Base-by-base conservation (phyloP, 2,888 invertebrate genomes). In the Marasmarcha lunaedactyla region DNA sequence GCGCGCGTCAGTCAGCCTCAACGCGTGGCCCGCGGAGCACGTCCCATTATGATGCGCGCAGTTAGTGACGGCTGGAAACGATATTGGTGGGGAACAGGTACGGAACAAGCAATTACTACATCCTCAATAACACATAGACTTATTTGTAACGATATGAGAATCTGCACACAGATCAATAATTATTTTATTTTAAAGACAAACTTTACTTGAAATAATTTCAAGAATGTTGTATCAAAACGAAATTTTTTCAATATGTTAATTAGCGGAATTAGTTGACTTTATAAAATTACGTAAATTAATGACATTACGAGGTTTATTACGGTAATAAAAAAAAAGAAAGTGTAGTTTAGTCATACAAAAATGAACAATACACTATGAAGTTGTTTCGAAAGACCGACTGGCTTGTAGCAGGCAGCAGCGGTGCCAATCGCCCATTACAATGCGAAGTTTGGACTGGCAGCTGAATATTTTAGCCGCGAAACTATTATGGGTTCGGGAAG, bases 51-150 rank as follows among this genome's bases (percentile, higher is more conserved):
- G 81, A 77, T 83, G 45, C 83, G 83, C 56, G 71, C 73, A 45
- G 72, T 83, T 48, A 60, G 72, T 40, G 78, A 79, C 53, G 59
- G 72, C 49, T 83, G 83, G 83, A 81, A 79, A 58, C 71, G 73
- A 50, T 83, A 74, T 55, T 83, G 81, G 81, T 81, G 81, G 79
- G 83, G 83, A 57, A 71, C 79, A 79, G 83, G 83, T 83, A 78
- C 67, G 73, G 66, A 72, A 71, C 63, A 50, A 63, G 55, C 59
- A 64, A 73, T 72, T 59, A 67, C 54, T 48, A 65, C 66, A 62
- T 71, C 71, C 71, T 71, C 65, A 62, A 63, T 69, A 65, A 63
- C 59, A 47, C 50, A 52, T 48, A 46, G 50, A 63, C 62, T 60
- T 55, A 47, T 57, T 48, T 47, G 49, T 54, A 47, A 50, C 47